A percentile compares a stretch with the other conserved stretches of the same genome.
phyloP scores from a whole-genome alignment of 2,888 invertebrate genomes.

The Apoda limacodes region DNA sequence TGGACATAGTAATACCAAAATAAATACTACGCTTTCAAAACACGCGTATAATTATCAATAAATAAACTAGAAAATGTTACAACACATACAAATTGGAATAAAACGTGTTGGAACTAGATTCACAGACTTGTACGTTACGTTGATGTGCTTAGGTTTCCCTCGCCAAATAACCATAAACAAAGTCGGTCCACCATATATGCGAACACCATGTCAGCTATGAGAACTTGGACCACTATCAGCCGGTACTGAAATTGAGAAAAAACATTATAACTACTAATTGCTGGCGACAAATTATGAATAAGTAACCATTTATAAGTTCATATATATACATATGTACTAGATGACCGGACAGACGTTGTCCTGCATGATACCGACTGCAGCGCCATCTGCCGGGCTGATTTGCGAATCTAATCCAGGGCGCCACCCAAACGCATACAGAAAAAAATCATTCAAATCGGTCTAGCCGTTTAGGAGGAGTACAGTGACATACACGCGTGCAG shows the following conservation, averaged over 20 bases:
- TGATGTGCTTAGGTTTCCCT: conserved; percentile 69
- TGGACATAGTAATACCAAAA: too few relatives aligned
- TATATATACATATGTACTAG: background rate
- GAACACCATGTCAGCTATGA: conserved; percentile 87
- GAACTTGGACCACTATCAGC: conserved; percentile 81
- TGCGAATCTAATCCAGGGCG: too few relatives aligned
- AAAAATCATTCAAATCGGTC: too few relatives aligned
- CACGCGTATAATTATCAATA: too few relatives aligned
- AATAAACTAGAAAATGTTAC: conserved; percentile 4
- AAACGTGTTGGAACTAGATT: background rate
- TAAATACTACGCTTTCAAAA: too few relatives aligned
- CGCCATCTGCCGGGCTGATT: too few relatives aligned
- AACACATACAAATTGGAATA: conserved; percentile 3
- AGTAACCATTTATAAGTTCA: conserved; percentile 12
- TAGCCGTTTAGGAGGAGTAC: too few relatives aligned
- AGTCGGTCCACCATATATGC: conserved; percentile 88
- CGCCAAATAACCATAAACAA: conserved; percentile 89
- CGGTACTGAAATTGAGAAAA: conserved; percentile 81
- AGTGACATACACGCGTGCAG: too few relatives aligned
- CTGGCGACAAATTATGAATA: conserved; percentile 9
- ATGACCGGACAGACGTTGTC: too few relatives aligned
- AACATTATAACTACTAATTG: conserved; percentile 1
- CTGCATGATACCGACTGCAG: too few relatives aligned
- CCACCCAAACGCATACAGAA: too few relatives aligned
- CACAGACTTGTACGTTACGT: conserved; percentile 24